Evolutionary conservation across 2,797 vertebrate genomes (phyloP).

Genomic region (Sebastes kiyomatsui): DNA sequence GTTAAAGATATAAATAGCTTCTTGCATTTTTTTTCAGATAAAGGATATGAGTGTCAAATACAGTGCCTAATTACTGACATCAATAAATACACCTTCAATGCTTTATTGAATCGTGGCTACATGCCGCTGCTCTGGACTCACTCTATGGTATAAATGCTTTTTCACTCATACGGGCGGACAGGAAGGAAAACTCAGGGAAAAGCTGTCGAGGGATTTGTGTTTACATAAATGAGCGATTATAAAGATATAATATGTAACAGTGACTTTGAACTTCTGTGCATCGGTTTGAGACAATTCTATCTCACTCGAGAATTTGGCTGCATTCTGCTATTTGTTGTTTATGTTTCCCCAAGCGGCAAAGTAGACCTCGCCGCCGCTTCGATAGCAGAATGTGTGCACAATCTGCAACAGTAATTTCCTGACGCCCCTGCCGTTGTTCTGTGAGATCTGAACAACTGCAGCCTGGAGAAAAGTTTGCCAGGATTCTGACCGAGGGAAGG

Average conservation of each 20-base stretch:
- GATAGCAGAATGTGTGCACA: background rate
- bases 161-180: too few relatives aligned
- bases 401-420: background rate
- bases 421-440: background rate
- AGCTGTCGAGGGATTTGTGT: background rate
- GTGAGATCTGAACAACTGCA: background rate
- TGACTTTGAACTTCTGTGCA: too few relatives aligned
- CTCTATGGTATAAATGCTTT: too few relatives aligned
- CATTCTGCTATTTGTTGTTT: background rate
- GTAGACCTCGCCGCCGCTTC: accelerated
- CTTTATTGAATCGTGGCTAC: too few relatives aligned
- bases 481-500: background rate
- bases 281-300: too few relatives aligned
- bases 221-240: background rate
- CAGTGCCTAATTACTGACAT: background rate
- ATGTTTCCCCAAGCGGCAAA: background rate
- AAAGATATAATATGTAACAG: background rate
- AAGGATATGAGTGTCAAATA: background rate
- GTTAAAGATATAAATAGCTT: background rate
- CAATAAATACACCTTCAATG: background rate
- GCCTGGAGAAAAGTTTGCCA: background rate
- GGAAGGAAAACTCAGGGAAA: too few relatives aligned
- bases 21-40: background rate
- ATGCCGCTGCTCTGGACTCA: too few relatives aligned
- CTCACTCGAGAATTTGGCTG: too few relatives aligned